Conservation (phyloP, 2,888 invertebrate species). For the Erebia epiphron region DNA sequence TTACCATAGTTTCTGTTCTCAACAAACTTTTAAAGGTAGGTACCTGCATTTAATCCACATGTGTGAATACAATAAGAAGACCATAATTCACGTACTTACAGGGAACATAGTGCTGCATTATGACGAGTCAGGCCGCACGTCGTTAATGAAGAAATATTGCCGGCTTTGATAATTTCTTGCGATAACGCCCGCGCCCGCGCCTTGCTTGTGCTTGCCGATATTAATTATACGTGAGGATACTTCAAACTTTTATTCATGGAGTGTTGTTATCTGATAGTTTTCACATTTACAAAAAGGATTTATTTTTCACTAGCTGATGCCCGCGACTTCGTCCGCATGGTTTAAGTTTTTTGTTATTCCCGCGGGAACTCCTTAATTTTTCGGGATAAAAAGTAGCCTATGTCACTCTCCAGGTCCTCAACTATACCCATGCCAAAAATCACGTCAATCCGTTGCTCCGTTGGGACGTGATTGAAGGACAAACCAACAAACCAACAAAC, state of each 20-base stretch:
- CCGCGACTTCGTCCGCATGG: no score
- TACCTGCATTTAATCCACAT: constrained; percentile 31
- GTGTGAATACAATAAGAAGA: constrained; percentile 42
- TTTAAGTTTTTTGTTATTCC: no score
- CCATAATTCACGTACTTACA: constrained; percentile 45
- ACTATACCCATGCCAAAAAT: no score
- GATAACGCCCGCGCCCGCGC: constrained; percentile 63
- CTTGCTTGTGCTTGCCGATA: constrained; percentile 56
- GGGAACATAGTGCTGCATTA: constrained; percentile 19
- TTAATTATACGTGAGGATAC: constrained; percentile 60
- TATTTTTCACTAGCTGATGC: background rate
- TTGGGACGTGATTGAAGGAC: no score
- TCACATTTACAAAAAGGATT: background rate
- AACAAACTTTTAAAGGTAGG: background rate
- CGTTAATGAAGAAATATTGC: constrained; percentile 81
- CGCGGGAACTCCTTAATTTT: no score
- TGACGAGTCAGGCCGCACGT: constrained; percentile 39
- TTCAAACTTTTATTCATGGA: constrained; percentile 40
- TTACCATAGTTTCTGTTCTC: background rate
- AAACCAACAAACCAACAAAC: no score
- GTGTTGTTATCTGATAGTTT: constrained; percentile 41
- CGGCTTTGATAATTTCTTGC: constrained; percentile 65
- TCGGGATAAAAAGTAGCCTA: no score
- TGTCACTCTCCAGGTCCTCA: no score
- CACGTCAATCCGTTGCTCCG: no score